Base-by-base conservation (phyloP, 1,140 invertebrate genomes). In the Cherax quadricarinatus region DNA sequence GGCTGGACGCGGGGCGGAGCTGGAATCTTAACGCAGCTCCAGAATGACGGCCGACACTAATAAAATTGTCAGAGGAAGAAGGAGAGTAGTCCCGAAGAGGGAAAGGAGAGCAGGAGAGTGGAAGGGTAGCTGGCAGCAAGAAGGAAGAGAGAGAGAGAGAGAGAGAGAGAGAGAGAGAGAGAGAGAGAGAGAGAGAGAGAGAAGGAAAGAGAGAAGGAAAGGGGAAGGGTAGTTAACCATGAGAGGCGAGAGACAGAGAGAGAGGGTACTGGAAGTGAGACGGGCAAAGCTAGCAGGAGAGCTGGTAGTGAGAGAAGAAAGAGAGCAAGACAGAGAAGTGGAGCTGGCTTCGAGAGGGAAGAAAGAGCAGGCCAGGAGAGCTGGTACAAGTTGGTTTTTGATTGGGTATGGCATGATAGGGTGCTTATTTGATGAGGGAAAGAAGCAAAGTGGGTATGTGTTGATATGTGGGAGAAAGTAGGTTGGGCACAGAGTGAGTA, bases 21-120 rank as follows among this genome's bases (percentile, higher is more conserved):
- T 66, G 18, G 62, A 66, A 66, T 66, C 62, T 66, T 66, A 66
- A 66, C 62, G n/a, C 78, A n/a, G n/a, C 24, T n/a, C 30, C 82
- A 24, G 82, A 57, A 84, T 24, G 82, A 62, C 53, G 82, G 57
- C 82, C 80, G 24, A 62, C 57, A 62, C 82, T 66, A 66, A 66
- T 66, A 66, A 66, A 66, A 66, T 66, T 66, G 62, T 66, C 62
- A 66, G 62, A 21, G 62, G 18, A 9, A 16, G 62, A 21, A 9
- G 5, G 62, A 4, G 18, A 16, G 16, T 10, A 4, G 18, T 0
- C 10, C 4, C 4, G 14, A 18, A 66, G 62, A 21, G 62, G 18
- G 62, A 16, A 18, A 16, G 4, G 10, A 16, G 12, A 4, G 12
- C 18, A 5, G 16, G 62, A 66, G 62, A 21, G 62, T 41, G 30